phyloP scores from a whole-genome alignment of 2,888 invertebrate genomes.

The Tethea ocularis region DNA sequence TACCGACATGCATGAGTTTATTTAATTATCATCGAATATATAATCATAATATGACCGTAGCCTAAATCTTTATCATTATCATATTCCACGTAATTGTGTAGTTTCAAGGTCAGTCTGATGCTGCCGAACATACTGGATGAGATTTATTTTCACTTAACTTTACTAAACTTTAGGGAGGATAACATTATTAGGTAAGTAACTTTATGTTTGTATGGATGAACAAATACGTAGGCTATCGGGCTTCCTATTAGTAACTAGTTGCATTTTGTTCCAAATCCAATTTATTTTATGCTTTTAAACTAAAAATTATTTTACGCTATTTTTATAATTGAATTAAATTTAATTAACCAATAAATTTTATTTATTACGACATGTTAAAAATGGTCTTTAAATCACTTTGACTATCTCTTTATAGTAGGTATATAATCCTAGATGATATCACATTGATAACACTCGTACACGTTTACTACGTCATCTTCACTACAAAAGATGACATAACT shows the following conservation, averaged over 20 bases:
- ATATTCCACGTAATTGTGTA: not conserved
- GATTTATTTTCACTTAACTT: not conserved
- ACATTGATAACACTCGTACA: constrained; percentile 21
- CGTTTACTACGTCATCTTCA: constrained; percentile 21
- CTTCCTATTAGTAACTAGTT: not conserved
- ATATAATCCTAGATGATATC: constrained; percentile 3
- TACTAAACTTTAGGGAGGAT: not conserved
- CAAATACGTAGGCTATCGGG: not conserved
- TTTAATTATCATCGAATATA: not conserved
- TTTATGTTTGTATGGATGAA: not conserved
- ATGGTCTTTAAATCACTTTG: not conserved
- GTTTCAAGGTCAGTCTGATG: constrained; percentile 6
- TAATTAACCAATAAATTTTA: too few species aligned
- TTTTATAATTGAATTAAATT: too few species aligned
- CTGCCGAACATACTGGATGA: not conserved
- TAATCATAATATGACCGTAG: constrained; percentile 1
- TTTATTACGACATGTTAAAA: not conserved
- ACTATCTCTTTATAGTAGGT: not conserved
- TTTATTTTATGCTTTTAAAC: not conserved
- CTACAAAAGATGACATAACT: constrained; percentile 29
- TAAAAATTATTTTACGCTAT: too few species aligned
- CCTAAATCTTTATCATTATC: constrained; percentile 7
- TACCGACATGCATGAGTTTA: not conserved
- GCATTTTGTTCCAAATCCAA: not conserved
- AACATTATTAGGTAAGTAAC: not conserved